phyloP scores from a whole-genome alignment of 2,797 vertebrate species.

The Anguilla anguilla region DNA sequence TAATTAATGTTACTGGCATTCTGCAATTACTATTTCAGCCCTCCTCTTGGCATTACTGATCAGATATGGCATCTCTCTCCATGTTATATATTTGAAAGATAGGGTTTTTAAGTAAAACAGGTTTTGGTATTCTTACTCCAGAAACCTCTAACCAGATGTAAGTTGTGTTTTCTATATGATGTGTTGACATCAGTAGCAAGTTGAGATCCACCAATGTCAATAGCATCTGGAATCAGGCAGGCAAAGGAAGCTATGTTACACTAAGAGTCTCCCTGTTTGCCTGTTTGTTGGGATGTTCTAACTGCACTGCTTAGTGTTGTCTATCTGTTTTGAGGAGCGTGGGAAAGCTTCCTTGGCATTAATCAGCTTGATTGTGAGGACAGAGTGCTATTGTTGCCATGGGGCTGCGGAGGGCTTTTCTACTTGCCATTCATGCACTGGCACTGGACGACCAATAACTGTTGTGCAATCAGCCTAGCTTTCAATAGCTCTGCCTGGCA shows the following conservation, averaged over 20 bases:
- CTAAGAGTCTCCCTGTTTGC: neutral
- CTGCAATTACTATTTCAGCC: neutral
- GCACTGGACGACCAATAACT: constrained; percentile 47
- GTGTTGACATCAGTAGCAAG: neutral
- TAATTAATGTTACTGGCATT: neutral
- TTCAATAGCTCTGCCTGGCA: constrained; percentile 31
- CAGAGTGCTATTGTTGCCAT: constrained; percentile 38
- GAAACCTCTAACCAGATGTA: neutral
- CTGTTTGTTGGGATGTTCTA: neutral
- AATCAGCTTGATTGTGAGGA: constrained; percentile 24
- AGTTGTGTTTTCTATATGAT: neutral
- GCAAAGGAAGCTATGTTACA: neutral
- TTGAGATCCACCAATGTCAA: neutral
- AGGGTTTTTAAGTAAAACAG: neutral
- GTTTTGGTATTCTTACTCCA: neutral
- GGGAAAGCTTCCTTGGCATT: constrained; percentile 39
- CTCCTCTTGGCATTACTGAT: neutral
- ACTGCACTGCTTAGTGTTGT: neutral
- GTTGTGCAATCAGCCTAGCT: constrained; percentile 42
- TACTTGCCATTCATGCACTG: constrained; percentile 40
- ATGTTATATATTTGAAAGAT: neutral
- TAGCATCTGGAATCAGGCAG: neutral
- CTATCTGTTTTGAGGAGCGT: constrained; percentile 14
- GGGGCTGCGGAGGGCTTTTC: constrained; percentile 26
- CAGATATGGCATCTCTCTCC: neutral